Base-by-base conservation (phyloP, 2,797 vertebrate genomes). In the Dermochelys coriacea region DNA sequence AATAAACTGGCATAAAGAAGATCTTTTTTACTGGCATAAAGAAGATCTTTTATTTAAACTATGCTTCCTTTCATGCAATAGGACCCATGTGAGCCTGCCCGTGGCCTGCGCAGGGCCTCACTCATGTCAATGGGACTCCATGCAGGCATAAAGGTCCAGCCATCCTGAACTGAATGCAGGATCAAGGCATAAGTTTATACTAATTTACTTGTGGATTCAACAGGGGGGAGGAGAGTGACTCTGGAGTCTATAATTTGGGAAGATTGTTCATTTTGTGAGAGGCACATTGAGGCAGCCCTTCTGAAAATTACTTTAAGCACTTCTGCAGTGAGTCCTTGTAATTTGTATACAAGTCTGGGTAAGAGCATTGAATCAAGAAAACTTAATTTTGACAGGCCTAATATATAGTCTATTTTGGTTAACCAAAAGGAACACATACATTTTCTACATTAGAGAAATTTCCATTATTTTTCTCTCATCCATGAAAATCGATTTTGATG, bases 401-500 rank as follows among this genome's bases (percentile, higher is more conserved):
- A 99, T 99, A 98, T 98, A 99, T 99, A 98, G 99, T 99, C 99
- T 99, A 99, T 99, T 99, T 99, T 99, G 99, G 99, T 99, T 99
- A 99, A 99, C 99, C 99, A 99, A 99, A 99, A 99, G 99, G 99
- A 99, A 99, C 99, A 99, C 99, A 99, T 99, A 99, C 98, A 99
- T 99, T 99, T 99, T 99, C 99, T 99, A 99, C 98, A 99, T 99
- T 99, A 99, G 98, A 99, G 98, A 98, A 99, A 99, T 99, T 99
- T 99, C 98, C 99, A 99, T 99, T 99, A 99, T 99, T 99, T 99
- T 99, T 99, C 98, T 98, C 98, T 99, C 98, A 99, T 99, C 99
- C 99, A 99, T 99, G 99, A 99, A 99, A 99, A 99, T 99, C 98
- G 98, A 99, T 99, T 99, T 98, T 99, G 98, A 99, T 99, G 99